These are phyloP conservation scores for Alces alces DNA, from an alignment of 2,113 vertebrate genomes.

Conservation along the genomic window DNA sequence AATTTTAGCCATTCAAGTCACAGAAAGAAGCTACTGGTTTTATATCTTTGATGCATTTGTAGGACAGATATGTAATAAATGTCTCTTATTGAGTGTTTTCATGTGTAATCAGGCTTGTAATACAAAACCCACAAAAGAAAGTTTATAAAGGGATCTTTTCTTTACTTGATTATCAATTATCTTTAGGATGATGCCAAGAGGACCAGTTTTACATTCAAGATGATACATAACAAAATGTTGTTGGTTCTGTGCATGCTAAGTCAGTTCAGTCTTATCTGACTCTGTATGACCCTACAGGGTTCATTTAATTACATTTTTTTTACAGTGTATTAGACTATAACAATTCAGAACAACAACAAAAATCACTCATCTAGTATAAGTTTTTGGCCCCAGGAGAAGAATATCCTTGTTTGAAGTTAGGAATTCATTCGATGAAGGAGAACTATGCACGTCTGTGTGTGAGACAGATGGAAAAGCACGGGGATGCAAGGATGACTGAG, in stretches of 20 bases:
- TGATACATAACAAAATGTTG: background rate
- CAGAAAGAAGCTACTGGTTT: constrained; percentile 23
- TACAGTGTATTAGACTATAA: background rate
- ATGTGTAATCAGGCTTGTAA: background rate
- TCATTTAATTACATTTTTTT: background rate
- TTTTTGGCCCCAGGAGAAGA: background rate
- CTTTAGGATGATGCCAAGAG: background rate
- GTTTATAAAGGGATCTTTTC: background rate
- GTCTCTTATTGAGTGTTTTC: background rate
- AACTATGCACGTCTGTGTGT: background rate
- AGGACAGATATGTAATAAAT: background rate
- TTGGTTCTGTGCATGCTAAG: background rate
- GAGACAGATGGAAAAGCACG: background rate
- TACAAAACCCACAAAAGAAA: background rate
- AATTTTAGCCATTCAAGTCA: background rate
- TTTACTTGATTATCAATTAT: background rate
- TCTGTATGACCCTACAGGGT: background rate
- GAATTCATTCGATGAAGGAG: background rate
- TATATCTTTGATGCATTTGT: background rate
- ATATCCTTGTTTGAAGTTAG: background rate
- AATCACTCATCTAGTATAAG: background rate
- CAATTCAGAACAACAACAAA: background rate
- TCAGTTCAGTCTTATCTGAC: background rate
- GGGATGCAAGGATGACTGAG: background rate
- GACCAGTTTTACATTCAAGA: background rate